Conservation (phyloP, 2,797 vertebrate genomes). For the Chanos chanos region DNA sequence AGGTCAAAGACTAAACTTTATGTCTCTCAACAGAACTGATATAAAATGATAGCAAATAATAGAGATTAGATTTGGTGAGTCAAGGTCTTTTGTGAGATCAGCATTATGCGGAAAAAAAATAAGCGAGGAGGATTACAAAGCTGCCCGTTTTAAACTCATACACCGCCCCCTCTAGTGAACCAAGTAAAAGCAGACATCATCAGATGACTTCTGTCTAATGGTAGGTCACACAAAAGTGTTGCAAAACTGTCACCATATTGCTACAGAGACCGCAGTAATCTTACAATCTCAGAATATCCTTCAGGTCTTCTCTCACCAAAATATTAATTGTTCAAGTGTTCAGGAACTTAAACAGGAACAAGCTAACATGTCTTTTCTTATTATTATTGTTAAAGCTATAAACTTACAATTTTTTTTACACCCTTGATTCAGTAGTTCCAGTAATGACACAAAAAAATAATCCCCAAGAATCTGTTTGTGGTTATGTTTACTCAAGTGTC, state of each 20-base stretch:
- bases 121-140: not conserved
- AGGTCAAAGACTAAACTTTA: too few relatives aligned
- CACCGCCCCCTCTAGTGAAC: conserved; percentile 12
- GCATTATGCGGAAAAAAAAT: too few relatives aligned
- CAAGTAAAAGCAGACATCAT: conserved; percentile 35
- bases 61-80: too few relatives aligned
- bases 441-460: too few relatives aligned
- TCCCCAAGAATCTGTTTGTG: too few relatives aligned
- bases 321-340: not conserved
- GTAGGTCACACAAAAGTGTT: conserved; percentile 33
- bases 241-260: conserved; percentile 41
- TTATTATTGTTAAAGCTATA: too few relatives aligned
- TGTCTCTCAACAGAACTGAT: too few relatives aligned
- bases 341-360: not conserved
- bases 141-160: conserved; percentile 1
- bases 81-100: too few relatives aligned
- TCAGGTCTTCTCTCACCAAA: conserved; percentile 29
- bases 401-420: too few relatives aligned
- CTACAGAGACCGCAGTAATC: conserved; percentile 32
- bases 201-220: conserved; percentile 37
- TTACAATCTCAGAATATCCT: conserved; percentile 34
- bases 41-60: too few relatives aligned
- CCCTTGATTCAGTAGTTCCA: too few relatives aligned
- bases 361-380: too few relatives aligned
- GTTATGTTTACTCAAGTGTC: conserved; percentile 10